phyloP scores from a whole-genome alignment of 1,140 invertebrate genomes.

The Eurosta solidaginis region DNA sequence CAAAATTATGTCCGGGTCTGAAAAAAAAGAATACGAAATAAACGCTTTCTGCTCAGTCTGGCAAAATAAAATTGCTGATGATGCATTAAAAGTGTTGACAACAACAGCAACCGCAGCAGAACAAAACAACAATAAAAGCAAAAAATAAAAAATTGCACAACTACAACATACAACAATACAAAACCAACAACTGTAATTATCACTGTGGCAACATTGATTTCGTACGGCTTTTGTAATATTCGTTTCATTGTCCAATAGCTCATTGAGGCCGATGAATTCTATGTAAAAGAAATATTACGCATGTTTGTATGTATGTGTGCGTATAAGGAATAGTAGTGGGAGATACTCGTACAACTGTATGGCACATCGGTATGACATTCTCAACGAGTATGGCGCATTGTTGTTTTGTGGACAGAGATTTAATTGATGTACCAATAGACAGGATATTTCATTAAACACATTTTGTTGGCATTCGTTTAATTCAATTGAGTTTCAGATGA shows the following conservation, averaged over 20 bases:
- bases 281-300: neutral
- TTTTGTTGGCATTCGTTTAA: neutral
- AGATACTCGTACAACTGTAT: too few relatives aligned
- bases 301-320: neutral
- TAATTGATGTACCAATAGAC: slow-evolving; percentile 13
- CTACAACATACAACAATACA: too few relatives aligned
- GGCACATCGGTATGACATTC: neutral
- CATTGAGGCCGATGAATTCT: neutral
- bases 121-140: neutral
- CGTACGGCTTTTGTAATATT: slow-evolving; percentile 22
- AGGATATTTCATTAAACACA: slow-evolving; percentile 24
- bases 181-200: slow-evolving; percentile 17
- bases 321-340: too few relatives aligned
- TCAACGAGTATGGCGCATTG: too few relatives aligned
- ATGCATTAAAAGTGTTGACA: neutral
- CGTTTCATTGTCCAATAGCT: neutral
- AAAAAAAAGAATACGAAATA: too few relatives aligned
- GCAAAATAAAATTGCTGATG: too few relatives aligned
- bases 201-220: slow-evolving; percentile 24
- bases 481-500: neutral
- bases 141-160: neutral
- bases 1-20: too few relatives aligned
- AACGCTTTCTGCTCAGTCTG: too few relatives aligned
- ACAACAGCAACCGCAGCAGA: slow-evolving; percentile 15
- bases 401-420: slow-evolving; percentile 12